These are phyloP conservation scores for Polymixis flavicincta DNA, from an alignment of 2,888 invertebrate genomes.

Conservation along the genomic window DNA sequence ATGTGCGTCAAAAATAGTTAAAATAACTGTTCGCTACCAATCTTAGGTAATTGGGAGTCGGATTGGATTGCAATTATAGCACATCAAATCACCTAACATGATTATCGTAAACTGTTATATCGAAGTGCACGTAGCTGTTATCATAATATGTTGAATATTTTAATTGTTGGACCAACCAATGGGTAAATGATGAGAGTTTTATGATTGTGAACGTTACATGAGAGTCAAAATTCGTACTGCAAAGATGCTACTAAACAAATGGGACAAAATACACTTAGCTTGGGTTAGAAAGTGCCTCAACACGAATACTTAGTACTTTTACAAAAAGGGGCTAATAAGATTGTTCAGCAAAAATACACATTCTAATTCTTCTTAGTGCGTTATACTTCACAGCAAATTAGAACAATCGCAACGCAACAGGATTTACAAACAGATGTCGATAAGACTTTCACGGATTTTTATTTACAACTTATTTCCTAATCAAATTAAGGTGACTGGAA, in stretches of 20 bases:
- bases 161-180: background rate
- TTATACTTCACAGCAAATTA: no score
- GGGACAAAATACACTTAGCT: no score
- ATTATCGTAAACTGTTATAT: conserved; percentile 33
- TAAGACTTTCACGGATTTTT: conserved; percentile 12
- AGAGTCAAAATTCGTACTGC: no score
- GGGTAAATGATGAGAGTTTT: background rate
- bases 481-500: conserved; percentile 48
- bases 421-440: background rate
- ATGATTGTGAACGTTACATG: background rate
- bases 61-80: conserved; percentile 45
- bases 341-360: no score
- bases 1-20: conserved; percentile 45
- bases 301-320: rapidly evolving
- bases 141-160: background rate
- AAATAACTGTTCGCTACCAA: conserved; percentile 53
- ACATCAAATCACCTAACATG: conserved; percentile 32
- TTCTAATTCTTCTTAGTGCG: background rate
- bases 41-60: conserved; percentile 27
- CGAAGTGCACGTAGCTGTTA: conserved; percentile 1
- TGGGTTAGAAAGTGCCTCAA: background rate
- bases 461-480: conserved; percentile 19
- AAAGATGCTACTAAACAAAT: background rate
- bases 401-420: background rate
- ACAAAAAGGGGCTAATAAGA: background rate